Evolutionary conservation across 2,113 vertebrate species (phyloP), one percentile per base, ranked within the genome.

Genomic region (Myrmecophaga tridactyla): DNA sequence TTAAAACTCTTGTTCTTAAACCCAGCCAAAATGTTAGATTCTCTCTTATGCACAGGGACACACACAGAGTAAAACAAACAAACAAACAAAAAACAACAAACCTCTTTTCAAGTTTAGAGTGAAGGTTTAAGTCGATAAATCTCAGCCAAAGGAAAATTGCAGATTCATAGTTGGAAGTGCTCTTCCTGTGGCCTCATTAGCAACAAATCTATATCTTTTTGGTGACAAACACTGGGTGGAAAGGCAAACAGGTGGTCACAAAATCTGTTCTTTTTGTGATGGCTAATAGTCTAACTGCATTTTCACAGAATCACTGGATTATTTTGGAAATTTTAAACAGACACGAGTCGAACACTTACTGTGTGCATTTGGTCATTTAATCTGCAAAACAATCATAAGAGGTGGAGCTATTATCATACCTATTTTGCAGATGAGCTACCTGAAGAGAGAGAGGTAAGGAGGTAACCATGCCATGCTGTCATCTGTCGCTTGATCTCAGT

Each of bases 1-100:
- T 72, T 48, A 75, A 93, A 93, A 51, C 75, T 93, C 48, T 92
- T 90, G 56, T 65, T 86, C 81, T 95, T 81, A 93, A 87, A 53
- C 5, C 20, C 36, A 77, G 75, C 27, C 86, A 96, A 69, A 93
- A 84, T 20, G 8, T 7, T 25, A 13, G 27, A 63, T 1, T 39
- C n/a, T 13, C 43, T 75, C 58, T 67, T 25, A 29, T 2, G 4
- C 34, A 9, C 13, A 3, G 27, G 36, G 43, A 51, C 53, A 72
- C n/a, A 29, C 48, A 43, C 41, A 67, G 4, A 73, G 18, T 8
- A 89, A 75, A 89, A 88, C 6, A 53, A 15, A 20, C 29, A 65
- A 34, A 56, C 17, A 53, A 53, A 18, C n/a, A n/a, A n/a, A n/a
- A n/a, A n/a, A n/a, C n/a, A n/a, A n/a, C n/a, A n/a, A n/a, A n/a